Percentiles rank a stretch among this genome's conserved stretches.
phyloP scores from a whole-genome alignment of 2,113 vertebrate species.

The Phainopepla nitens region DNA sequence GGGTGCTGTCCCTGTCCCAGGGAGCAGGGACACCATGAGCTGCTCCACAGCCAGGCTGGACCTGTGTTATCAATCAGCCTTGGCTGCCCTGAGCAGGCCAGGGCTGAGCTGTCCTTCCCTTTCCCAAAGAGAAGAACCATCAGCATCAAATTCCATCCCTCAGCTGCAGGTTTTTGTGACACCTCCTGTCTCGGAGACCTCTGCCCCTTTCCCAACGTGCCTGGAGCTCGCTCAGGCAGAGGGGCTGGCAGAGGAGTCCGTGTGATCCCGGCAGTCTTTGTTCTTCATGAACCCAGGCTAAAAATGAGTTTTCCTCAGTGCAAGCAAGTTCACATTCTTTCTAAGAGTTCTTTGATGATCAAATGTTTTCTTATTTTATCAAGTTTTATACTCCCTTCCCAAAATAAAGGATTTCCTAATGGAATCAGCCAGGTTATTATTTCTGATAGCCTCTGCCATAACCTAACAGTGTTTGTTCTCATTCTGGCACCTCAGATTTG shows the following conservation, averaged over 20 bases:
- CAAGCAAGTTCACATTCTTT: constrained; percentile 20
- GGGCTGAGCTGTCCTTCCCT: background rate
- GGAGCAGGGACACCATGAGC: background rate
- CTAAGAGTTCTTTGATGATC: constrained; percentile 39
- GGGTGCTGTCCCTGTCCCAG: background rate
- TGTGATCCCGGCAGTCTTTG: background rate
- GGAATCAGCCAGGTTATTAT: background rate
- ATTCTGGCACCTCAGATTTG: background rate
- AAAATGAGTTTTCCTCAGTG: constrained; percentile 15
- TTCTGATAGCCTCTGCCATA: background rate
- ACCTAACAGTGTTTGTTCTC: background rate
- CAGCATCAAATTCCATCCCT: background rate
- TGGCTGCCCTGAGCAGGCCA: fast-evolving
- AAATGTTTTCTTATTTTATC: constrained; percentile 16
- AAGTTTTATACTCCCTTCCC: background rate
- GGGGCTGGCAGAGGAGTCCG: background rate
- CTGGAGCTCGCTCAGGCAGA: background rate
- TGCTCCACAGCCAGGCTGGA: background rate
- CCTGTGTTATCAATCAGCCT: background rate
- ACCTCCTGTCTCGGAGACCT: background rate
- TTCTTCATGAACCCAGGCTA: background rate
- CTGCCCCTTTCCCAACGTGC: background rate
- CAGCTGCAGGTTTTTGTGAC: background rate
- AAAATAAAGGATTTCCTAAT: constrained; percentile 24
- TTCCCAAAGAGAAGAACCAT: background rate